Evolutionary conservation across 2,888 invertebrate genomes (phyloP).

Genomic region (Phengaris alcon): DNA sequence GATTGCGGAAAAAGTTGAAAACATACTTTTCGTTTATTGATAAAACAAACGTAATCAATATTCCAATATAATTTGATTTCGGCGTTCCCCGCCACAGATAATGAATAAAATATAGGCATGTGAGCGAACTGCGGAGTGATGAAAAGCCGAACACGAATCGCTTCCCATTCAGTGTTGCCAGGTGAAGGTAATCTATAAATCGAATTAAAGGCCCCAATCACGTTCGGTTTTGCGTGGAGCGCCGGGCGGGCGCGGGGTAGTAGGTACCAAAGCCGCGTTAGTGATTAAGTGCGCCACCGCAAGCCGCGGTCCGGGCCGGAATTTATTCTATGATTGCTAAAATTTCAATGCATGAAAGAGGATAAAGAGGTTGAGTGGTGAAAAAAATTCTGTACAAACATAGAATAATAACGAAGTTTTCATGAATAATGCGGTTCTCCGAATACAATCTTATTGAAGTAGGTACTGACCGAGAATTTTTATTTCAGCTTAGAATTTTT

Average conservation of each 20-base stretch:
- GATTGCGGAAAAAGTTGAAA: background rate
- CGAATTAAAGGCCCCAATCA: conserved; percentile 53
- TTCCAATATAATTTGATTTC: conserved; percentile 35
- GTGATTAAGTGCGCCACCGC: conserved; percentile 36
- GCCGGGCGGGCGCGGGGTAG: background rate
- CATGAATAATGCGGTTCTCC: conserved; percentile 22
- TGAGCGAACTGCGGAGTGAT: conserved; percentile 34
- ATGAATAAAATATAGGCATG: conserved; percentile 39
- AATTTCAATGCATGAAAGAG: conserved; percentile 31
- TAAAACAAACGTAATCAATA: conserved; percentile 3
- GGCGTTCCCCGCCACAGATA: conserved; percentile 32
- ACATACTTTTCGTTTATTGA: conserved; percentile 1
- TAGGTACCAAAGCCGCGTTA: conserved; percentile 33
- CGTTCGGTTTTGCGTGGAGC: conserved; percentile 41
- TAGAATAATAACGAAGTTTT: conserved; percentile 27
- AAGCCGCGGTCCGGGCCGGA: conserved; percentile 35
- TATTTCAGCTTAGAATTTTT: conserved; percentile 26
- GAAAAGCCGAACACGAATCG: conserved; percentile 42
- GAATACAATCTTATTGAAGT: conserved; percentile 26
- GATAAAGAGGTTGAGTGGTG: conserved; percentile 30
- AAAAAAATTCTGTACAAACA: conserved; percentile 27
- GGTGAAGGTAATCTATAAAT: conserved; percentile 46
- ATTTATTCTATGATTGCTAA: conserved; percentile 31
- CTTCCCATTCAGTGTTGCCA: conserved; percentile 41
- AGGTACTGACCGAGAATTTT: conserved; percentile 26